These are phyloP conservation scores for Sebastolobus alascanus DNA, from an alignment of 2,797 vertebrate genomes.

Conservation along the genomic window DNA sequence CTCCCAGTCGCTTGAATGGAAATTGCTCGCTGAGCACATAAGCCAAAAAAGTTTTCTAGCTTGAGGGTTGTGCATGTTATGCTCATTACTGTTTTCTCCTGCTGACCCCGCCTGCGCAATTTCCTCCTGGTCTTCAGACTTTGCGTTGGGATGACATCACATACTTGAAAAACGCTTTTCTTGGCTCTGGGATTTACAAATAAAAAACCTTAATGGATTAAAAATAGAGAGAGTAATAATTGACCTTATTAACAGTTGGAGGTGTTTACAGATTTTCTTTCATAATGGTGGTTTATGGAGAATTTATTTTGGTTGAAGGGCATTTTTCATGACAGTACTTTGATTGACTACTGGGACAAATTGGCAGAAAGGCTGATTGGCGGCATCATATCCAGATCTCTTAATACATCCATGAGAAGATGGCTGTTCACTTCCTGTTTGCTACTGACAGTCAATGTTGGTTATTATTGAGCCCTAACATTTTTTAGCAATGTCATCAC, in stretches of 20 bases:
- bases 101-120: neutral
- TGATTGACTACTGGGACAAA: too few species aligned
- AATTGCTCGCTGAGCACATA: neutral
- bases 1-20: neutral
- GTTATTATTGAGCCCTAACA: too few species aligned
- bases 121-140: neutral
- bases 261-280: too few species aligned
- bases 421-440: neutral
- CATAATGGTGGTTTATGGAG: too few species aligned
- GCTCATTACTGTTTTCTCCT: neutral
- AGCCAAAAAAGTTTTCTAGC: neutral
- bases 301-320: accelerated
- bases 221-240: neutral
- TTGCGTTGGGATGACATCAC: neutral
- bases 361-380: neutral
- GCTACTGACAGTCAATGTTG: neutral
- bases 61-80: neutral
- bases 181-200: neutral
- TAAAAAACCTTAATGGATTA: neutral
- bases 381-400: neutral
- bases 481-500: neutral
- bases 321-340: too few species aligned
- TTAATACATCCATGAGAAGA: neutral
- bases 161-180: neutral
- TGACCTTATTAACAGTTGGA: neutral